phyloP scores from a whole-genome alignment of 2,113 vertebrate genomes.

The Eulemur macaco region DNA sequence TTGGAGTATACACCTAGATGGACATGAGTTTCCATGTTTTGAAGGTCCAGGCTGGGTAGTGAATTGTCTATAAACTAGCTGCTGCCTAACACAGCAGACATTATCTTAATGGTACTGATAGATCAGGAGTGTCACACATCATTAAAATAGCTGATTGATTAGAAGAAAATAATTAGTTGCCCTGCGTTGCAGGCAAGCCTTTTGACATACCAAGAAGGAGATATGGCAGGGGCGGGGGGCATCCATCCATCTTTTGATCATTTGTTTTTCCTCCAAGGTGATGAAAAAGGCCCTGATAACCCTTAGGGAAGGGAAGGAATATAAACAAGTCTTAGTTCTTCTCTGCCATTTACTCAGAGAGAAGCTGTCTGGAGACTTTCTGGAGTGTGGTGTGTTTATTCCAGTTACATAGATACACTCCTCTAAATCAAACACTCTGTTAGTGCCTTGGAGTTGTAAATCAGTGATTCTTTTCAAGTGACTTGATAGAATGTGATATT shows the following conservation, averaged over 20 bases:
- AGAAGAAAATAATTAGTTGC: slow-evolving; percentile 74
- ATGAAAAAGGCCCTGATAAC: slow-evolving; percentile 71
- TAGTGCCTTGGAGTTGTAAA: slow-evolving; percentile 71
- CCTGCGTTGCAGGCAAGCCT: slow-evolving; percentile 58
- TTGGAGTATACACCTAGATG: not conserved
- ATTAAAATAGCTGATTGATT: slow-evolving; percentile 78
- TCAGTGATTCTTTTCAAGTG: slow-evolving; percentile 78
- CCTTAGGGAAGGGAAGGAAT: slow-evolving; percentile 54
- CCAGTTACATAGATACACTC: slow-evolving; percentile 74
- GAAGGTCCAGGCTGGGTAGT: slow-evolving; percentile 6
- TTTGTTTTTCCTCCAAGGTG: slow-evolving; percentile 73
- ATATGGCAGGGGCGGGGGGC: slow-evolving; percentile 44
- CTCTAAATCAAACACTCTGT: slow-evolving; percentile 78
- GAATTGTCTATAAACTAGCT: slow-evolving; percentile 35
- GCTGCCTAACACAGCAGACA: not conserved
- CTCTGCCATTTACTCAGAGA: slow-evolving; percentile 60
- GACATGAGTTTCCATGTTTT: not conserved
- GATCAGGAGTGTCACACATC: slow-evolving; percentile 62
- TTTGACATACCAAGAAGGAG: slow-evolving; percentile 55
- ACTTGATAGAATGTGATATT: slow-evolving; percentile 80
- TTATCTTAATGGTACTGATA: slow-evolving; percentile 71
- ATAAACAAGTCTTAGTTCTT: slow-evolving; percentile 63
- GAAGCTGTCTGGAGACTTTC: slow-evolving; percentile 69
- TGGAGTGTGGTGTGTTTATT: slow-evolving; percentile 76
- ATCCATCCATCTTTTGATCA: slow-evolving; percentile 65